Base-by-base conservation (phyloP, 2,113 vertebrate genomes). In the Morone chrysops region DNA sequence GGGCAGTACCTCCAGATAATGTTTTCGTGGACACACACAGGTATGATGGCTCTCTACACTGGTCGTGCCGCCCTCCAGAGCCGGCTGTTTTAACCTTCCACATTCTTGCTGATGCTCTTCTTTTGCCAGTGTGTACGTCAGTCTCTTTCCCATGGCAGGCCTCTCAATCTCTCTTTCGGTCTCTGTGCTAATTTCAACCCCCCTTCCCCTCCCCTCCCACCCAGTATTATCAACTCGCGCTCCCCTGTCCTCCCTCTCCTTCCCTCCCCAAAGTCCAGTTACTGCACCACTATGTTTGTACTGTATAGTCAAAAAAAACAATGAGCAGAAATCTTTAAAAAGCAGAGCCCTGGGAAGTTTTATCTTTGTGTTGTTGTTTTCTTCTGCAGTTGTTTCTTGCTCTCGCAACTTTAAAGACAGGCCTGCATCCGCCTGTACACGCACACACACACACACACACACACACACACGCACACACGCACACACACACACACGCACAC, bases 221-320 rank as follows among this genome's bases (percentile, higher is more conserved):
- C 50, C 59, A 4, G 8, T 14, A 66, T 65, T 45, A 48, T 59
- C 22, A 47, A 61, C 66, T 56, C 56, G 20, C 31, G 20, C 31
- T 38, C 38, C 63, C 71, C 85, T 56, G 43, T 69, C 66, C 63
- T 59, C 75, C 75, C 47, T 53, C 75, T 77, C 77, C 71, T 14
- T 53, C 66, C 47, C 63, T 70, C 75, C 82, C 76, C 70, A 78
- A 70, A 84, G 92, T 94, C 94, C 92, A 94, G 90, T 93, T 92
- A 94, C 91, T 94, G 94, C 95, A 95, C 95, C 93, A 86, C 8
- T 94, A 92, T 93, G 51, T 84, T 86, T 75, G 59, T 66, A 79
- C 51, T 85, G 89, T 94, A 96, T 94, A 96, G 92, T 93, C 86
- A 85, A 86, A 92, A 94, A 92, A 93, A 51, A 8, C 93, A 92